Base-by-base conservation (phyloP, 1,140 invertebrate genomes). In the Portunus trituberculatus region DNA sequence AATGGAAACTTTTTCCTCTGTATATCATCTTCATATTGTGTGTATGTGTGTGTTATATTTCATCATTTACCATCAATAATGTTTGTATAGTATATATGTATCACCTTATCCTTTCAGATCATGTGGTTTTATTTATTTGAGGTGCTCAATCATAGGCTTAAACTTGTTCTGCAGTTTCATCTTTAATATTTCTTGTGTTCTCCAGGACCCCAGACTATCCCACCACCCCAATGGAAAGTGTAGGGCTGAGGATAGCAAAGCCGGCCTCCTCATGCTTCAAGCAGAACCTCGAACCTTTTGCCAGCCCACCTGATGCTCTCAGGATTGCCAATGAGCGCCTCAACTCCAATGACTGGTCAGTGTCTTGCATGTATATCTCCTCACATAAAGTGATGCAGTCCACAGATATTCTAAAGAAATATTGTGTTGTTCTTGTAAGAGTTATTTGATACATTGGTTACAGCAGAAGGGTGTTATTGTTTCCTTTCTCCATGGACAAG, bases 341-440 rank as follows among this genome's bases (percentile, higher is more conserved):
- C 45, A 98, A 98, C 96, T 98, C 97, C 45, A 97, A 98, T 96
- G 98, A 99, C 96, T 99, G 99, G 98, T 98, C 96, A 96, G 97
- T 96, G 92, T 4, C 32, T 59, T 59, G 16, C 1, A 59, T 59
- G 16, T 20, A 59, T 20, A 4, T 59, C 52, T 59, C 52, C 16
- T 59, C 52, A 12, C 52, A 59, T 4, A 59, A 2, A 59, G 52
- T 20, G 16, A 59, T 59, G 52, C 52, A 59, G 16, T 20, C 16
- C 52, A 59, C 52, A 14, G 52, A 59, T 20, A 59, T 59, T 20
- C 52, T 59, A 10, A 59, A 59, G 52, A 59, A 59, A 59, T 14
- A 6, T 39, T 39, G 39, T 39, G 6, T 39, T 39, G 12, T 59
- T 4, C 52, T 14, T 59, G 16, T 52, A 39, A 39, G 6, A 39